These are phyloP conservation scores for Tachuris rubrigastra DNA, from an alignment of 2,113 vertebrate genomes.

Conservation along the genomic window DNA sequence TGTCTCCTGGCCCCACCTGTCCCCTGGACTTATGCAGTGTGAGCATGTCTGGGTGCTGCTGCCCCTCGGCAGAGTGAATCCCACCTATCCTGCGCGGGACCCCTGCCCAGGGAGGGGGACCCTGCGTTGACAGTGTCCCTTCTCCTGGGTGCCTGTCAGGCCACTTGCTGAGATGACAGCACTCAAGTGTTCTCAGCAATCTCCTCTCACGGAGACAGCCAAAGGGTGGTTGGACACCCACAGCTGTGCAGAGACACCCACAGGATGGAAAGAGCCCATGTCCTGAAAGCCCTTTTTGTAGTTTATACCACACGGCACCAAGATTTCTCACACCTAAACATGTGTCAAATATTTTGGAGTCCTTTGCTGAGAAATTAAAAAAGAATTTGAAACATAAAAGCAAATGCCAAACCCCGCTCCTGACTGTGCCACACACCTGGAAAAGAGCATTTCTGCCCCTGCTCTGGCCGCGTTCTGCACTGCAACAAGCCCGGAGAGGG, in stretches of 20 bases:
- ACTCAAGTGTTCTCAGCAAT: too few species aligned
- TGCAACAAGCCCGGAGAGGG: not conserved
- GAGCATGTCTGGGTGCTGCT: accelerated
- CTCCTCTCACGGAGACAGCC: not conserved
- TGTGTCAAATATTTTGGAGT: accelerated
- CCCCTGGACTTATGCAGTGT: not conserved
- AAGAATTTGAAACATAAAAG: not conserved
- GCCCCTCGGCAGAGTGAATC: not conserved
- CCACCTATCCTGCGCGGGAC: not conserved
- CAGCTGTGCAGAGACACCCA: not conserved
- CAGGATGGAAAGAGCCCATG: not conserved
- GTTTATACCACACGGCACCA: accelerated
- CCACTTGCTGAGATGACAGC: not conserved
- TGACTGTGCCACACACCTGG: not conserved
- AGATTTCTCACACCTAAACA: not conserved
- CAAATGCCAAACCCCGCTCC: not conserved
- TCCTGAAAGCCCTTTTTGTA: not conserved
- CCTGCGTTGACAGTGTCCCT: not conserved
- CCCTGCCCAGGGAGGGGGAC: not conserved
- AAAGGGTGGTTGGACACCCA: not conserved
- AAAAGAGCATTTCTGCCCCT: not conserved
- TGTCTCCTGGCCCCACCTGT: not conserved
- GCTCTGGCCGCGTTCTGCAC: accelerated
- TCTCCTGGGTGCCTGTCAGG: not conserved
- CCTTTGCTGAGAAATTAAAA: not conserved